Evolutionary conservation across 2,113 vertebrate species (phyloP).

Genomic region (Melanostigma gelatinosum): DNA sequence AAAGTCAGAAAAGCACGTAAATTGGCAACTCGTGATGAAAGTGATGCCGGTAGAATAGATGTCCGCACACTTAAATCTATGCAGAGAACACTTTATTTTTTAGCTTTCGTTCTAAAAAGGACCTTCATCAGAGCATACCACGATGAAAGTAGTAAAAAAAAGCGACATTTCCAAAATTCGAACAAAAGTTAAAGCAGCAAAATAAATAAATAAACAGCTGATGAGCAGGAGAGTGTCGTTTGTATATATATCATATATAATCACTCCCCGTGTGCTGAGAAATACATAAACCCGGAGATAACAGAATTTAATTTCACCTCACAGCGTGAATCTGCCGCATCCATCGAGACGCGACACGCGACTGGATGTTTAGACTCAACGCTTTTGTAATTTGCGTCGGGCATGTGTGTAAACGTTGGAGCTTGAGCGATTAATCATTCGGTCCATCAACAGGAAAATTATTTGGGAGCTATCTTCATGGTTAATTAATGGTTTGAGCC

Average conservation of each 20-base stretch:
- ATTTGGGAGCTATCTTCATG: not conserved
- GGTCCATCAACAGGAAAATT: not conserved
- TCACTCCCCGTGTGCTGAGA: constrained; percentile 12
- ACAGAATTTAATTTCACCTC: constrained; percentile 27
- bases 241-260: not conserved
- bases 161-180: not conserved
- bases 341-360: not conserved
- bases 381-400: not conserved
- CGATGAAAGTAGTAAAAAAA: not conserved
- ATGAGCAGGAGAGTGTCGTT: not conserved
- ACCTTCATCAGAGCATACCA: not conserved
- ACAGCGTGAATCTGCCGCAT: constrained; percentile 21
- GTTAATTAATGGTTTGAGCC: constrained; percentile 3
- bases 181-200: not conserved
- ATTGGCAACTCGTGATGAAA: not conserved
- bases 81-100: not conserved
- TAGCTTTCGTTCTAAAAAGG: not conserved
- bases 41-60: too few relatives aligned
- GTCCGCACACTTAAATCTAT: not conserved
- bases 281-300: not conserved
- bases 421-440: not conserved
- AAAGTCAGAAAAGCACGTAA: not conserved
- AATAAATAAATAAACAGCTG: not conserved
- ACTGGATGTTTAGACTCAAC: not conserved
- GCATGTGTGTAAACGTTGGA: not conserved